Percentiles rank a stretch among this genome's conserved stretches.
phyloP scores from a whole-genome alignment of 2,888 invertebrate species.

The Aromia moschata region DNA sequence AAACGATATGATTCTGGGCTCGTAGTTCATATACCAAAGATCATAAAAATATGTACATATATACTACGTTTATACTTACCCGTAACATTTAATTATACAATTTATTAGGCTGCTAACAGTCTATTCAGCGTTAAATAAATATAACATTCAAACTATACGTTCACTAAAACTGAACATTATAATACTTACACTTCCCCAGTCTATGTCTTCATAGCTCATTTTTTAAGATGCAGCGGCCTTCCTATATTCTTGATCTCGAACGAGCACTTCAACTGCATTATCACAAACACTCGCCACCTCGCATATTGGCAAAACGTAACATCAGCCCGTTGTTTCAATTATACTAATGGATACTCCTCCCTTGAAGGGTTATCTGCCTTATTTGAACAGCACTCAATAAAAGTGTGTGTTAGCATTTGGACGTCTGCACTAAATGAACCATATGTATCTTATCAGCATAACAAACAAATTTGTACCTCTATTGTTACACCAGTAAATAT shows the following conservation, averaged over 20 bases:
- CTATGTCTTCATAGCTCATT: slow-evolving; percentile 5
- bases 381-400: slow-evolving; percentile 21
- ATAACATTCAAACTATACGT: too few species aligned
- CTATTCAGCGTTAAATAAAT: too few species aligned
- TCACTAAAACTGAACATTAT: too few species aligned
- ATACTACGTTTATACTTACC: too few species aligned
- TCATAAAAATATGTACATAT: too few species aligned
- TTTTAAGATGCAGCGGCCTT: not conserved
- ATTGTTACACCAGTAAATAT: too few species aligned
- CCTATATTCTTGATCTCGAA: slow-evolving; percentile 1
- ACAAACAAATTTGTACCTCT: not conserved
- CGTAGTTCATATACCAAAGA: too few species aligned
- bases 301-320: not conserved
- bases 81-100: too few species aligned
- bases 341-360: slow-evolving; percentile 14
- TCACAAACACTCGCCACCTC: not conserved
- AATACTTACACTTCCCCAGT: slow-evolving; percentile 17
- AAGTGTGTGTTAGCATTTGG: slow-evolving; percentile 7
- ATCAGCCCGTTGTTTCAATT: slow-evolving; percentile 16
- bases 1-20: too few species aligned
- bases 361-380: slow-evolving; percentile 17
- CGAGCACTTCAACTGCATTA: not conserved
- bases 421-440: slow-evolving; percentile 9
- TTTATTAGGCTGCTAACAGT: too few species aligned
- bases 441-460: slow-evolving; percentile 14